Percentiles rank a stretch among this genome's conserved stretches.
These are phyloP conservation scores for Lycocorax pyrrhopterus DNA, from an alignment of 2,113 vertebrate genomes.

Conservation along the genomic window DNA sequence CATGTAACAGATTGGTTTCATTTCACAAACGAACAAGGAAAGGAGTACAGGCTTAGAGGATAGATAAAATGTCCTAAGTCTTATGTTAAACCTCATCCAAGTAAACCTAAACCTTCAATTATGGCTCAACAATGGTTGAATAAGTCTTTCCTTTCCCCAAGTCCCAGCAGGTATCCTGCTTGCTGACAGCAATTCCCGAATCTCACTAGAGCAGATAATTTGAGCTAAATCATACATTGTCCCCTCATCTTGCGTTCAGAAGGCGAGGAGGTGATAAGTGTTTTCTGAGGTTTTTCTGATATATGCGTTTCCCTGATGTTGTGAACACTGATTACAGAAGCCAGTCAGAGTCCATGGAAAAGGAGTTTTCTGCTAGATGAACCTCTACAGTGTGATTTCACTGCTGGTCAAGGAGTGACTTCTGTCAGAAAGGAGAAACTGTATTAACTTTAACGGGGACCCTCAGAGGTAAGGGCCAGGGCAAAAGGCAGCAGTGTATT, in stretches of 20 bases:
- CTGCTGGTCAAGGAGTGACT: background rate
- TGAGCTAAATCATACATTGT: background rate
- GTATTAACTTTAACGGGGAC: background rate
- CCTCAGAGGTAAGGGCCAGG: background rate
- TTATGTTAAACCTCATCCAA: background rate
- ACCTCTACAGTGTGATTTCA: background rate
- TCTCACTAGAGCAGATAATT: background rate
- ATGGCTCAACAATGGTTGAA: background rate
- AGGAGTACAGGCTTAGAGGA: background rate
- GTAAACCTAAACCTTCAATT: conserved; percentile 2
- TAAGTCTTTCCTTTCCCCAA: background rate
- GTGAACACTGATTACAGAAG: background rate
- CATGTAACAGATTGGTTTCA: background rate
- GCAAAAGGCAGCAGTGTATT: background rate
- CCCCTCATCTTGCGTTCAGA: rapidly evolving
- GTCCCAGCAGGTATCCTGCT: background rate
- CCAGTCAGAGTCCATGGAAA: background rate
- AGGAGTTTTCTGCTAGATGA: background rate
- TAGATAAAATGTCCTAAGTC: background rate
- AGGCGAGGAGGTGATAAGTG: background rate
- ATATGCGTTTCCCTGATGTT: background rate
- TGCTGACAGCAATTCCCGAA: background rate
- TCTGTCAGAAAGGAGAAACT: background rate
- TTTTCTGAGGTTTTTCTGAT: conserved; percentile 15
- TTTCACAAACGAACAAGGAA: background rate